phyloP scores from a whole-genome alignment of 1,140 invertebrate genomes.

The Trichogramma pretiosum region DNA sequence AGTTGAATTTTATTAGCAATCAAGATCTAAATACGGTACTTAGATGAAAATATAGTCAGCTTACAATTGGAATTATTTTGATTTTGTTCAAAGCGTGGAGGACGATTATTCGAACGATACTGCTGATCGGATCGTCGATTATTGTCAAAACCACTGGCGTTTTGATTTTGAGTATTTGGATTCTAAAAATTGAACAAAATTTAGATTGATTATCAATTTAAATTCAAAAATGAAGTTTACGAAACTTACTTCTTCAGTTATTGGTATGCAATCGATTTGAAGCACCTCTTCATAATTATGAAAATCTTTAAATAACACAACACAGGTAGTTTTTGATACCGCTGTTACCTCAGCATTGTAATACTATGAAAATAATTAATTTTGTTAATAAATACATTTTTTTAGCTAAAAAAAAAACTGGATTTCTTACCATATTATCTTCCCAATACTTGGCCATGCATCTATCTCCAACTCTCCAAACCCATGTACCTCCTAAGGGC shows the following conservation, averaged over 20 bases:
- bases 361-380: constrained; percentile 53
- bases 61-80: constrained; percentile 35
- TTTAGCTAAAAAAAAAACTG: constrained; percentile 3
- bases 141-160: constrained; percentile 19
- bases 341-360: constrained; percentile 76
- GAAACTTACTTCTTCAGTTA: constrained; percentile 42
- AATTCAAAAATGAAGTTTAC: constrained; percentile 3
- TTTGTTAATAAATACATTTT: constrained; percentile 5
- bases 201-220: not conserved
- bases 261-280: constrained; percentile 65
- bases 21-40: not conserved
- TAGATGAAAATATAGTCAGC: constrained; percentile 1
- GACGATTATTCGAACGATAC: constrained; percentile 28
- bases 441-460: constrained; percentile 89
- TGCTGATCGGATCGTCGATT: constrained; percentile 29
- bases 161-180: constrained; percentile 18
- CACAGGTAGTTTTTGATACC: constrained; percentile 67
- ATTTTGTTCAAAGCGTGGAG: constrained; percentile 33
- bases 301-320: constrained; percentile 78
- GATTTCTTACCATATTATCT: constrained; percentile 65
- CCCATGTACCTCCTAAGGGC: constrained; percentile 36
- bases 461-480: constrained; percentile 68
- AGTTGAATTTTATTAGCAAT: constrained; percentile 3
- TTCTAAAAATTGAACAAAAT: constrained; percentile 19
- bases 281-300: constrained; percentile 83